These are phyloP conservation scores for Drosophila kanekoi DNA, from an alignment of 2,888 invertebrate genomes.

Conservation along the genomic window DNA sequence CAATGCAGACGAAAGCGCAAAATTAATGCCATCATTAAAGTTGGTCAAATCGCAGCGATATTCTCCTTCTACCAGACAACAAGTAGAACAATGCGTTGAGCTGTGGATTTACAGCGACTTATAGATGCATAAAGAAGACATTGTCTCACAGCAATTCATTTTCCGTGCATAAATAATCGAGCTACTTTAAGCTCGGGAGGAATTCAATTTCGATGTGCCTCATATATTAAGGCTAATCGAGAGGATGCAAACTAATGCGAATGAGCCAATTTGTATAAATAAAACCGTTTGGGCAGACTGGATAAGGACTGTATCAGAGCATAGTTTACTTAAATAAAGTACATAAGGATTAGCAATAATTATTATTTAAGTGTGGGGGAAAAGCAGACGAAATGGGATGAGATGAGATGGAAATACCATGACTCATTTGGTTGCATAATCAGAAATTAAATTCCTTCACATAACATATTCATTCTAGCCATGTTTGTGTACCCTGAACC, in stretches of 20 bases:
- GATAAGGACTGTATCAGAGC: no score
- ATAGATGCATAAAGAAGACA: constrained; percentile 8
- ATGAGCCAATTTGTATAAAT: background rate
- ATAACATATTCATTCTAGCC: no score
- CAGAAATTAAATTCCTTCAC: no score
- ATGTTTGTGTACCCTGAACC: no score
- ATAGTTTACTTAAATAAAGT: no score
- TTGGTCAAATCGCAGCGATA: constrained; percentile 50
- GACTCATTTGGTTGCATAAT: background rate
- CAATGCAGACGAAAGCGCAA: constrained; percentile 69
- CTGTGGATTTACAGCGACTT: constrained; percentile 23
- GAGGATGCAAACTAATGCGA: background rate
- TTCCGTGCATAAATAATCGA: constrained; percentile 14
- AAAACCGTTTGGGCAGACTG: background rate
- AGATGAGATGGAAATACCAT: no score
- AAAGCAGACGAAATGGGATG: no score
- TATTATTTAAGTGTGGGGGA: no score
- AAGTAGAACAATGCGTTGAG: constrained; percentile 52
- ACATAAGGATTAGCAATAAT: no score
- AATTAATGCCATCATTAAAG: constrained; percentile 67
- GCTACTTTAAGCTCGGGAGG: background rate
- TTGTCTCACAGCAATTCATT: constrained; percentile 24
- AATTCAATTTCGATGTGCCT: constrained; percentile 3
- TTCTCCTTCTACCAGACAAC: constrained; percentile 21
- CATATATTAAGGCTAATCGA: background rate